Evolutionary conservation across 2,113 vertebrate species (phyloP), one percentile per base, ranked within the genome.

Genomic region (Sorex fumeus): DNA sequence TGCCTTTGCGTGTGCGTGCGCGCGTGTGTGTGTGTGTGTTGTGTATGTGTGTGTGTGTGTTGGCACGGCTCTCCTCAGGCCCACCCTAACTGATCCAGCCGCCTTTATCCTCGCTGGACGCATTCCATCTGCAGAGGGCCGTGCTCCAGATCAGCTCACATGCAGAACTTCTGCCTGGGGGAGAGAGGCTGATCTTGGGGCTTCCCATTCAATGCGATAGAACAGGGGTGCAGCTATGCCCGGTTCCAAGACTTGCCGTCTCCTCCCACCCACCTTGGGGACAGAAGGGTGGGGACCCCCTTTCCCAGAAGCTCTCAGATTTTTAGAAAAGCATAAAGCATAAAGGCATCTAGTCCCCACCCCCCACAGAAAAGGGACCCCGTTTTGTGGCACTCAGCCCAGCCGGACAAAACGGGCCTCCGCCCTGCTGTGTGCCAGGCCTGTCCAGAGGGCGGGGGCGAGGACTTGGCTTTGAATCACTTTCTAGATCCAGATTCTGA

Each of bases 401-500:
- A 9, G n/a, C 8, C 28, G 9, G 1, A 19, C 16, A 36, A 13
- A 74, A 18, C 45, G 43, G 32, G 13, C 66, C 12, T 2, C 67
- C 5, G 27, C 45, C 40, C 15, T 0, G 0, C 3, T 11, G 10
- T 2, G 1, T 36, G 32, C 87, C 27, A 34, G 72, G 53, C 69
- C 28, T 0, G 0, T 30, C 23, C 83, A 75, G 40, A 76, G n/a
- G 40, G 40, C 50, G 81, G 72, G 72, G 32, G 80, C 69, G 12
- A 40, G 88, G 78, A 82, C 74, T 84, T 66, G 66, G 13, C 86
- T 83, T 85, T 74, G 40, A 45, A 79, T 88, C 79, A 16, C 75
- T 75, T 71, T 92, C 88, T 75, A 90, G 95, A 95, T 92, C 47
- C 40, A 50, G 27, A 28, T n/a, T 67, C 86, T 21, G 75, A 88